Percentiles rank a stretch among this genome's conserved stretches.
Evolutionary conservation across 2,113 vertebrate genomes (phyloP).

Genomic region (Cygnus buccinator): DNA sequence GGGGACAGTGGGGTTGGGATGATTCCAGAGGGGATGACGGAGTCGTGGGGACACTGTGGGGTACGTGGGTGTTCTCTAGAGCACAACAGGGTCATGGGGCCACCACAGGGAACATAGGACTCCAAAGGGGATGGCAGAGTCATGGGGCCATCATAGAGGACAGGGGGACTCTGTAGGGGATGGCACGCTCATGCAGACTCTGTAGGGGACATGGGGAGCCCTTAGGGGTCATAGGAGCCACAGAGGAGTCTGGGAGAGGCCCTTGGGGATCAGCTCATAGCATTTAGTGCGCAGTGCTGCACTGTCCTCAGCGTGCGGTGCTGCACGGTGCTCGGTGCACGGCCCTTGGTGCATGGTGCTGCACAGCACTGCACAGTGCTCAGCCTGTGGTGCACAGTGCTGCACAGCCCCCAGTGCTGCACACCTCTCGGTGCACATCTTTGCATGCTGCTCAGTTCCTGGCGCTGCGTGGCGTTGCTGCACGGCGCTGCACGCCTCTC

Average conservation of each 20-base stretch:
- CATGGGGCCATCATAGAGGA: fast-evolving
- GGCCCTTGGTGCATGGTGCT: fast-evolving
- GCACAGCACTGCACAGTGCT: too few relatives aligned
- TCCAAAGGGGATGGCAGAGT: not conserved
- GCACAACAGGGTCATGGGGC: not conserved
- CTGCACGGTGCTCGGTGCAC: not conserved
- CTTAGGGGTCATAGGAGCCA: not conserved
- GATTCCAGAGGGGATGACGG: too few relatives aligned
- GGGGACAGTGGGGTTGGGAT: not conserved
- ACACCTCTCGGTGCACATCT: not conserved
- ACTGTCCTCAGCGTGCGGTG: not conserved
- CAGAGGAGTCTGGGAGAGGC: not conserved
- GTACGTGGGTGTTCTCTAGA: too few relatives aligned
- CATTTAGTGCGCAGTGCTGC: not conserved
- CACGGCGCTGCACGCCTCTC: fast-evolving
- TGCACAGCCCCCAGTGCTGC: too few relatives aligned
- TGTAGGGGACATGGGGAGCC: not conserved
- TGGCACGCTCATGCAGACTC: fast-evolving
- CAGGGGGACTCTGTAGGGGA: fast-evolving
- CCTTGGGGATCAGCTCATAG: not conserved
- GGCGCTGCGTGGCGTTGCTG: not conserved
- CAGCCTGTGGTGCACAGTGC: too few relatives aligned
- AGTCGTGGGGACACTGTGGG: not conserved
- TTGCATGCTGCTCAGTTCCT: too few relatives aligned
- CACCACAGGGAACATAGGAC: too few relatives aligned